Base-by-base conservation (phyloP, 2,888 invertebrate species). In the Diabrotica balteata region DNA sequence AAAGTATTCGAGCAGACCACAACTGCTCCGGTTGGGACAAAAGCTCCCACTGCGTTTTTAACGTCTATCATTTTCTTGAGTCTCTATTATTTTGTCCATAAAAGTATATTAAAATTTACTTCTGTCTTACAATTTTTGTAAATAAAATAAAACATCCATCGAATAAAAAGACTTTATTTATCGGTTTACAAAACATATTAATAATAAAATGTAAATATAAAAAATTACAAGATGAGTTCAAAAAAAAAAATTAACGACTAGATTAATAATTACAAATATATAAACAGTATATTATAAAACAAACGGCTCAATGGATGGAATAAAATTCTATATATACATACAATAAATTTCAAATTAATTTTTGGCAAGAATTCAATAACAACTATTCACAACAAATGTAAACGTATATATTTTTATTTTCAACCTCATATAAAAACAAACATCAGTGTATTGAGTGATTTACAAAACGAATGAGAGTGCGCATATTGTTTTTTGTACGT, bases 191-290 rank as follows among this genome's bases (percentile, higher is more conserved):
- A 10, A 54, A 17, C 43, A 57, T 17, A 45, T 57, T 45, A 57
- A 11, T 55, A 7, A 17, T 45, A 17, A 45, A 57, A 2, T 46
- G 11, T 9, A 57, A 11, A 45, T 45, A 45, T 57, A 57, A 46
- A 57, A 57, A 57, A 57, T 45, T 57, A 46, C 44, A 55, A 53
- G 54, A 54, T 43, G 54, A 54, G 42, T 44, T 43, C 8, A 44
- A 45, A 69, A 17, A 45, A 69, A 17, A 63, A 60, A 65, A 51
- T 66, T 66, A 66, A 61, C 52, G 69, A 69, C 66, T 69, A 69
- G 66, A 66, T 66, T 66, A 66, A 63, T 52, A 59, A 47, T 66
- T 51, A 69, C 66, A 59, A 66, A 69, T 60, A 66, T 63, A 58
- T 63, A 63, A 66, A 69, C 47, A 66, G 43, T 45, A 45, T 22